Conservation (phyloP, 2,797 vertebrate genomes). For the Menidia menidia region DNA sequence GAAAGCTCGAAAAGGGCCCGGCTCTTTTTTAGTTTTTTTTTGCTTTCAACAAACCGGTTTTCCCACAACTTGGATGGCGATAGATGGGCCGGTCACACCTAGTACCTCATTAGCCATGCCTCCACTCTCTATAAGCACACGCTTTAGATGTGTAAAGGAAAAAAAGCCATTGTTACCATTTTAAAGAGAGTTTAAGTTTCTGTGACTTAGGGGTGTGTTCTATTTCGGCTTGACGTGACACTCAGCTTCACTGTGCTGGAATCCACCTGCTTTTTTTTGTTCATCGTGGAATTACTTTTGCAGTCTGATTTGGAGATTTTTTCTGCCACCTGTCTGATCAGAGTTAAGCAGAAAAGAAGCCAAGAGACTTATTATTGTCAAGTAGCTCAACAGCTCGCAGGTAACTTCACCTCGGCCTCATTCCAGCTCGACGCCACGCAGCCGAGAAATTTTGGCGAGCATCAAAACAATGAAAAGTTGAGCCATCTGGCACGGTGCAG, state of each 20-base stretch:
- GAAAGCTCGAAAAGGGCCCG: slow-evolving; percentile 10
- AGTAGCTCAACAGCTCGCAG: not conserved
- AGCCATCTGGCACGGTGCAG: slow-evolving; percentile 28
- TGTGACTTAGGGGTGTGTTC: not conserved
- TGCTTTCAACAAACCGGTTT: no score
- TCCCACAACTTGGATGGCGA: no score
- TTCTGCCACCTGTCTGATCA: no score
- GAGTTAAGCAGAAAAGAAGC: not conserved
- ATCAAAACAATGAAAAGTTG: slow-evolving; percentile 24
- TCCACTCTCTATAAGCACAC: not conserved
- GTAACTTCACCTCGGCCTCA: not conserved
- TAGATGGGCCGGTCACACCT: not conserved
- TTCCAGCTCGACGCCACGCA: not conserved
- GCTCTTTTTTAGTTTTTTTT: no score
- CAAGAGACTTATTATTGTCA: not conserved
- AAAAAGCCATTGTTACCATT: not conserved
- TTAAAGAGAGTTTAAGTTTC: not conserved
- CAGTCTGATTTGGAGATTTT: no score
- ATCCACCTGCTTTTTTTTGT: no score
- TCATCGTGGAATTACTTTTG: not conserved
- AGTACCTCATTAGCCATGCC: not conserved
- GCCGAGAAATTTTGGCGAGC: not conserved
- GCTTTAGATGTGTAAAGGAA: not conserved
- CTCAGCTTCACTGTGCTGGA: not conserved
- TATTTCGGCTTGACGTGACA: not conserved